Evolutionary conservation across 2,888 invertebrate genomes (phyloP).

Genomic region (Sphecodes monilicornis): DNA sequence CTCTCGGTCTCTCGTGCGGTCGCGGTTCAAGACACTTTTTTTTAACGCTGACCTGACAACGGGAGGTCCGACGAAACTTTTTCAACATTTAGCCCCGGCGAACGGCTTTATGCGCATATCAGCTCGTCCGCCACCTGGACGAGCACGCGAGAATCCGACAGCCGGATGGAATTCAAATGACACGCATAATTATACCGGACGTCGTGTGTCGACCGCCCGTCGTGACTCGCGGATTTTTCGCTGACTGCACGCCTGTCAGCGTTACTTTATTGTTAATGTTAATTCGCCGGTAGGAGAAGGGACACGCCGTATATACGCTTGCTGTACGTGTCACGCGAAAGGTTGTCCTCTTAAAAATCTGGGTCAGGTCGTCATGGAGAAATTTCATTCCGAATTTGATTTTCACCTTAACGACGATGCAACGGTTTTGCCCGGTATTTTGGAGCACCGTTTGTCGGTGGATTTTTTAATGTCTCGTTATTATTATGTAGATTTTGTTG

Average conservation of each 20-base stretch:
- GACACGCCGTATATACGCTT: background rate
- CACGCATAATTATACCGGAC: constrained; percentile 1
- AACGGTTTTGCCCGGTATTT: background rate
- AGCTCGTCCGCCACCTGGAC: background rate
- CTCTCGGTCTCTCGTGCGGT: too few species aligned
- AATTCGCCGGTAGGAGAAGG: background rate
- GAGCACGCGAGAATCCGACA: constrained; percentile 15
- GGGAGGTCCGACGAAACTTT: background rate
- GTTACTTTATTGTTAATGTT: background rate
- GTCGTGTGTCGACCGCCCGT: background rate
- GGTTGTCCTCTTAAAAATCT: background rate
- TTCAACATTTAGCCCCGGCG: constrained; percentile 29
- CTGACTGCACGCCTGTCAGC: background rate
- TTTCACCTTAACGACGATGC: background rate
- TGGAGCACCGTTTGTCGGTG: background rate
- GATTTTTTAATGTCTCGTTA: background rate
- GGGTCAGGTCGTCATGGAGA: background rate
- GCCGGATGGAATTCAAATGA: constrained; percentile 20
- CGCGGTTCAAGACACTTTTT: constrained; percentile 8
- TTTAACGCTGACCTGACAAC: constrained; percentile 24
- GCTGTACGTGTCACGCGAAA: too few species aligned
- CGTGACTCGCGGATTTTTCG: background rate
- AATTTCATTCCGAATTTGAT: background rate
- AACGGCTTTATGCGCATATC: constrained; percentile 12
- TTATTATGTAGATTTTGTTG: background rate